Base-by-base conservation (phyloP, 1,140 invertebrate species). In the Camponotus vicinus region DNA sequence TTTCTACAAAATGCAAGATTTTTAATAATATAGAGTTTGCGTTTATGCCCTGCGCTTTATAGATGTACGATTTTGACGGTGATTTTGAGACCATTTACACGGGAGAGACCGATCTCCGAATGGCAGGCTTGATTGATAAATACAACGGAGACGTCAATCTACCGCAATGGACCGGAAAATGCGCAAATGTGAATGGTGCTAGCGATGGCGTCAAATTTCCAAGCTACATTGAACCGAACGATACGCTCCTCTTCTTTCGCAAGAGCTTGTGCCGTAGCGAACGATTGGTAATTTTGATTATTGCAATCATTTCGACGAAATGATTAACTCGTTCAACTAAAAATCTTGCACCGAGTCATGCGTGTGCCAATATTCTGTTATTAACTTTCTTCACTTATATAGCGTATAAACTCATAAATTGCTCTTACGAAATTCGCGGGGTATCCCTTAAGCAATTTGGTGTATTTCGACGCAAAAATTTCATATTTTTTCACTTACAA, bases 171-270 rank as follows among this genome's bases (percentile, higher is more conserved):
- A 92, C 96, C 0, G 97, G 96, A 55, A 95, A 96, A 40, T 98
- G 98, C 92, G 97, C 97, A 45, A 97, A 97, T 86, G 96, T 98
- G 18, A 96, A 97, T 71, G 96, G 96, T n/a, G 96, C 97, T 0
- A 98, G 97, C 4, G 98, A 98, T 93, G 98, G 98, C n/a, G 97
- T 97, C 7, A 98, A 98, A 93, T 98, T 98, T 92, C 96, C 96
- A 18, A 97, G 97, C 79, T 96, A 96, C 32, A 96, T 98, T 1
- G 86, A 96, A 40, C 96, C 95, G 15, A 97, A 98, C 76, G 97
- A 98, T 2, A 96, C 96, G 0, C 91, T 98, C 0, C 92, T 97
- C 59, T 98, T 98, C 93, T 98, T 97, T 94, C 96, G 98, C 79
- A 98, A 98, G 93, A 98, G 97, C 90, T 96, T 98, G 84, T 98